Base-by-base conservation (phyloP, 2,888 invertebrate genomes). In the Coronaproctus castanopsis region DNA sequence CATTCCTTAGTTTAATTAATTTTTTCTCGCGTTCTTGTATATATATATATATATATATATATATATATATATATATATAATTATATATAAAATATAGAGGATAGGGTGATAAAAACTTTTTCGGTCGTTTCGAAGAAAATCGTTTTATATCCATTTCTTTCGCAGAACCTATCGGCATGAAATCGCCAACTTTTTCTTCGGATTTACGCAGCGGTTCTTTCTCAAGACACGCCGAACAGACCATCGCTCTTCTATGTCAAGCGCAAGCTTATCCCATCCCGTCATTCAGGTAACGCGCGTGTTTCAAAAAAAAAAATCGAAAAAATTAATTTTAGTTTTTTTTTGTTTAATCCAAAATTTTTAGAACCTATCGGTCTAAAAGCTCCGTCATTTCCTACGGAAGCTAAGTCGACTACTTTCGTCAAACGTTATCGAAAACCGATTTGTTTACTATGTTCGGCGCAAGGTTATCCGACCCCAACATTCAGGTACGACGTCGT, bases 221-320 rank as follows among this genome's bases (percentile, higher is more conserved):
- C 52, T 36, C 58, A 24, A 61, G 63, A 22, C 61, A 62, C 48
- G 51, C 64, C 50, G 60, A 60, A 50, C 54, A 58, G 18, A 66
- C 66, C 55, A 65, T 67, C 57, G 65, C 66, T 20, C 64, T 70
- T 55, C 63, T 68, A 59, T 79, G 79, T 68, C 76, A 75, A 64
- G 78, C 78, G 23, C 78, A 79, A 74, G 82, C 80, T 53, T 77
- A 71, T 66, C 79, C 78, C 5, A 70, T 74, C 55, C 78, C 78
- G 21, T 68, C 69, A 62, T 76, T 75, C 71, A 75, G 75, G 77
- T 77, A 36, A 36, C 8, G 14, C 8, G 14, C 36, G n/a, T n/a
- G n/a, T n/a, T n/a, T n/a, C n/a, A n/a, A 56, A 61, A 55, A 52
- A 5, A 51, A 19, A 24, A 36, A 51, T 18, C 14, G n/a, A 2